Base-by-base conservation (phyloP, 1,140 invertebrate genomes). In the Lordiphosa collinella region DNA sequence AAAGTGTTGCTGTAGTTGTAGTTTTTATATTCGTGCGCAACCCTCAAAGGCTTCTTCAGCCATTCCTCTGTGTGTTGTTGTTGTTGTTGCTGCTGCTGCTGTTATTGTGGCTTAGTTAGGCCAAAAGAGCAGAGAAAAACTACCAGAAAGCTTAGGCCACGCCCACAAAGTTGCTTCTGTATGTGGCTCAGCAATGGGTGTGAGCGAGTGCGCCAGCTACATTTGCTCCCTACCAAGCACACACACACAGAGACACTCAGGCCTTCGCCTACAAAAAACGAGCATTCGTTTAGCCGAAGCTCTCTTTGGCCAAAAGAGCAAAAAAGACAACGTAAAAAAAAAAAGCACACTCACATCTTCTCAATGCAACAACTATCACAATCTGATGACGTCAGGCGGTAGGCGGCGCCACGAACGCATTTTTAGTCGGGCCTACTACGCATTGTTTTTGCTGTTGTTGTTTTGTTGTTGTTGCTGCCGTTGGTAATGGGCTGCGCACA, bases 101-200 rank as follows among this genome's bases (percentile, higher is more conserved):
- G 54, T 40, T 50, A 55, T 50, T 64, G 52, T 38, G 63, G 62
- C 78, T 80, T 29, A 29, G 25, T 29, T 82, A 62, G 67, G 49
- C 61, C 78, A 70, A 76, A 84, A 84, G 76, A 84, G 76, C 68
- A 61, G 66, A 82, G 67, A 82, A 78, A 82, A 84, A 82, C 63
- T 68, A 63, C 47, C 48, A 55, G 54, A 52, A 64, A 55, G 41
- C 54, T 58, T 37, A 51, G 68, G 72, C 79, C 79, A 85, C 78
- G 78, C 78, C 78, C 52, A 55, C 37, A 22, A 54, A 59, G 54
- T 48, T 54, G 22, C 31, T 29, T 7, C 60, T 37, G 12, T 38
- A 41, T 51, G 53, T 72, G 48, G 38, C 35, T 13, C 8, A n/a
- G 16, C 10, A 40, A 58, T 52, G 14, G 61, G 73, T 60, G 76